phyloP scores from a whole-genome alignment of 2,888 invertebrate species.

The Andrena marginata region DNA sequence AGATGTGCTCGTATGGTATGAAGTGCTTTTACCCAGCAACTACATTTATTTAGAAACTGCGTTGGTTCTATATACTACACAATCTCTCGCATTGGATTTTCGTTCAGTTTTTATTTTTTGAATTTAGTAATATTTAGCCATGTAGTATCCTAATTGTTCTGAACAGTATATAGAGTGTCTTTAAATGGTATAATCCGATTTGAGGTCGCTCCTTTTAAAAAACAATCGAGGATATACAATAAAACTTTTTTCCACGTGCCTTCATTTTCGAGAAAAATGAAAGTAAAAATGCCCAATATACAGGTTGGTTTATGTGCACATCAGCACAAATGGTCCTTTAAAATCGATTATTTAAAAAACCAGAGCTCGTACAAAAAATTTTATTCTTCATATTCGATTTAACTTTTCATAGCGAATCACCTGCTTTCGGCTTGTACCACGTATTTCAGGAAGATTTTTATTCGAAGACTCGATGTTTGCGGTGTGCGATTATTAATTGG shows the following conservation, averaged over 20 bases:
- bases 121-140: background rate
- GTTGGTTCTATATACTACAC: background rate
- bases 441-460: background rate
- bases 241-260: background rate
- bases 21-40: too few species aligned
- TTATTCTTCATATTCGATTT: background rate
- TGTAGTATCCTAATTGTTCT: background rate
- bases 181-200: background rate
- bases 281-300: too few species aligned
- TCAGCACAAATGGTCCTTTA: too few species aligned
- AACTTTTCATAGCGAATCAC: background rate
- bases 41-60: too few species aligned
- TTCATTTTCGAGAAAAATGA: background rate
- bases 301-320: too few species aligned
- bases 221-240: background rate
- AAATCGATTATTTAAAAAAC: background rate
- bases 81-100: background rate
- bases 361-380: background rate
- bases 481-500: background rate
- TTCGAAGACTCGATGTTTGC: conserved; percentile 34
- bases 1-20: too few species aligned
- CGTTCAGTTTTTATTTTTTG: background rate
- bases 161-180: background rate
- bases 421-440: background rate
- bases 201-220: background rate